Percentiles rank a stretch among this genome's conserved stretches.
Conservation (phyloP, 2,797 vertebrate genomes). For the Cuniculus paca region DNA sequence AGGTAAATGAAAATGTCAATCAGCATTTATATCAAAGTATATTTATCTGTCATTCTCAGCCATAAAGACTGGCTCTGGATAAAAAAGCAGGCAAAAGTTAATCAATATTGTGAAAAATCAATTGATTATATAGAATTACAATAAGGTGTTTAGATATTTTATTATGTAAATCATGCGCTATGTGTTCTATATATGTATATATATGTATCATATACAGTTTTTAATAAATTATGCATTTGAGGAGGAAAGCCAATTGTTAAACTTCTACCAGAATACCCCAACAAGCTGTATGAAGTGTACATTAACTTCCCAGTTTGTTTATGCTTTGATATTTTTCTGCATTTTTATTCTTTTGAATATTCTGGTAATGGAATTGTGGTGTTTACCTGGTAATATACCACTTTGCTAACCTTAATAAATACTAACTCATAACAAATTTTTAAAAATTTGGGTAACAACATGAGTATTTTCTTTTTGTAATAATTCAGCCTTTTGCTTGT, state of each 20-base stretch:
- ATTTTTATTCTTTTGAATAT: background rate
- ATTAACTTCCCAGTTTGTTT: background rate
- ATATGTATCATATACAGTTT: background rate
- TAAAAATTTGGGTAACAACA: background rate
- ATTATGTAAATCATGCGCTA: background rate
- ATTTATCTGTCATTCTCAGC: background rate
- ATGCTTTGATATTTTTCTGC: background rate
- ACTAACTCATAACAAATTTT: slow-evolving; percentile 23
- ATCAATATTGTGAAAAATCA: background rate
- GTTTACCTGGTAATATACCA: slow-evolving; percentile 3
- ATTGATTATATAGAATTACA: background rate
- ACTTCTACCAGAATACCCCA: background rate
- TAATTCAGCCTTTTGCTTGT: background rate
- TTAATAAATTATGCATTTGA: background rate
- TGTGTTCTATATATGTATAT: background rate
- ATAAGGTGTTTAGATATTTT: background rate
- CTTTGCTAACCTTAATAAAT: slow-evolving; percentile 35
- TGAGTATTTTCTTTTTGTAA: background rate
- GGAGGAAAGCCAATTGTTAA: background rate
- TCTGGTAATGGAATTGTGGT: background rate
- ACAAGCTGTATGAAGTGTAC: background rate
- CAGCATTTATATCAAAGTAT: background rate
- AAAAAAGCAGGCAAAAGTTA: slow-evolving; percentile 35
- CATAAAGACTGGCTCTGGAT: background rate
- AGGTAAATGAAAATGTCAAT: slow-evolving; percentile 33